Evolutionary conservation across 2,113 vertebrate species (phyloP).

Genomic region (Sturnus vulgaris): DNA sequence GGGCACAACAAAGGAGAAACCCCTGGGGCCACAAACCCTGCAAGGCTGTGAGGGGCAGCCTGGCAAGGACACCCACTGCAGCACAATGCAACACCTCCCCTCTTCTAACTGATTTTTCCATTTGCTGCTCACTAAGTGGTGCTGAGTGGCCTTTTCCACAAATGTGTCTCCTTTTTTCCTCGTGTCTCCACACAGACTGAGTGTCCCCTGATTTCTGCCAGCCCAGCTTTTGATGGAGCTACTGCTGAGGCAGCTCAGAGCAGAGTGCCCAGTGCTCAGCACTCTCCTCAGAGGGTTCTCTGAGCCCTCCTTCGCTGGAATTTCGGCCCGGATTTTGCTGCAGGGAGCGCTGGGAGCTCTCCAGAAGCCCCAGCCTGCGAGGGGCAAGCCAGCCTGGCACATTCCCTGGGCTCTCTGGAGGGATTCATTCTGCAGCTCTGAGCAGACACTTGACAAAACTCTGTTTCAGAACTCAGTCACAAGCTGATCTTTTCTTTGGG

Average conservation of each 20-base stretch:
- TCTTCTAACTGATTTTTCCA: neutral
- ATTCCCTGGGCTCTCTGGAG: neutral
- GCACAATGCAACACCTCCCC: neutral
- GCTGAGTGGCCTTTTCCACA: neutral
- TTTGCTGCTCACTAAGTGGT: neutral
- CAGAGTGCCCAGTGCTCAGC: neutral
- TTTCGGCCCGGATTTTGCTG: neutral
- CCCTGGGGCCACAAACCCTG: neutral
- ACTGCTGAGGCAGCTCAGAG: neutral
- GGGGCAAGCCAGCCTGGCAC: neutral
- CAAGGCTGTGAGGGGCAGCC: neutral
- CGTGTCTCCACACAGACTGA: neutral
- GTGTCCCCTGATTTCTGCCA: neutral
- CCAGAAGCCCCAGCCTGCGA: neutral
- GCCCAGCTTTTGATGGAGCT: neutral
- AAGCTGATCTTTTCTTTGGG: neutral
- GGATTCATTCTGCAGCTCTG: neutral
- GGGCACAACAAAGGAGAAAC: neutral
- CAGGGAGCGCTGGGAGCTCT: accelerated
- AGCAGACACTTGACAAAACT: neutral
- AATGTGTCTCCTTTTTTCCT: neutral
- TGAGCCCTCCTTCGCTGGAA: neutral
- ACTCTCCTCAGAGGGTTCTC: neutral
- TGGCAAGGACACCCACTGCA: neutral
- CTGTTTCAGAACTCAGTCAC: neutral